Base-by-base conservation (phyloP, 2,888 invertebrate species). In the Tanypteryx hageni region DNA sequence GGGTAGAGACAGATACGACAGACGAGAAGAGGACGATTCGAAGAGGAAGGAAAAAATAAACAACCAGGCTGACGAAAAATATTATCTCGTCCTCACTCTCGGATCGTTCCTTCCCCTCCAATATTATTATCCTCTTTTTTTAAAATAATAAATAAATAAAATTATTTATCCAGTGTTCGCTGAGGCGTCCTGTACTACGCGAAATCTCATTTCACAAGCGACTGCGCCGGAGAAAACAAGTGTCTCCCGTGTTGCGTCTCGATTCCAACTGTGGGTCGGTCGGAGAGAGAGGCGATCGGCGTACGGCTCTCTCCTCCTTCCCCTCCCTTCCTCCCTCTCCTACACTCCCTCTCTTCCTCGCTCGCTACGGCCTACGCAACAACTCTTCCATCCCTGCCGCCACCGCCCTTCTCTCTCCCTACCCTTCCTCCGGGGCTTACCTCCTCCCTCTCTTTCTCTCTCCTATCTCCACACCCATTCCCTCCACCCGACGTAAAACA, bases 131-230 rank as follows among this genome's bases (percentile, higher is more conserved):
- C 44, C 44, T 5, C 44, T 44, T 5, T 44, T 44, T 44, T 44
- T 44, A 44, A 44, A 44, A 44, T 44, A 44, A 44, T 44, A 44
- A 44, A 44, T 44, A 5, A 44, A 44, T 44, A 44, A 44, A n/a
- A 27, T 13, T 76, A 11, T 76, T 27, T 76, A 76, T 76, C 76
- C 76, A 76, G 76, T 76, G 14, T 11, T 76, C 76, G 11, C 76
- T 76, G 76, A 22, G 27, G 22, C 76, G 76, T 76, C 27, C 13
- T 76, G 22, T 27, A 76, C 76, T 27, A 76, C 27, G 76, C 76
- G 76, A 76, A 76, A 89, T 31, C 89, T 89, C 89, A 89, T 89
- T 27, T 89, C 89, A 89, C 89, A 89, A 89, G 89, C 89, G 89
- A 89, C 89, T 89, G 89, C 89, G 89, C 89, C 89, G 89, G 89